Percentiles rank a stretch among this genome's conserved stretches.
phyloP scores from a whole-genome alignment of 2,113 vertebrate species.

The Platichthys flesus region DNA sequence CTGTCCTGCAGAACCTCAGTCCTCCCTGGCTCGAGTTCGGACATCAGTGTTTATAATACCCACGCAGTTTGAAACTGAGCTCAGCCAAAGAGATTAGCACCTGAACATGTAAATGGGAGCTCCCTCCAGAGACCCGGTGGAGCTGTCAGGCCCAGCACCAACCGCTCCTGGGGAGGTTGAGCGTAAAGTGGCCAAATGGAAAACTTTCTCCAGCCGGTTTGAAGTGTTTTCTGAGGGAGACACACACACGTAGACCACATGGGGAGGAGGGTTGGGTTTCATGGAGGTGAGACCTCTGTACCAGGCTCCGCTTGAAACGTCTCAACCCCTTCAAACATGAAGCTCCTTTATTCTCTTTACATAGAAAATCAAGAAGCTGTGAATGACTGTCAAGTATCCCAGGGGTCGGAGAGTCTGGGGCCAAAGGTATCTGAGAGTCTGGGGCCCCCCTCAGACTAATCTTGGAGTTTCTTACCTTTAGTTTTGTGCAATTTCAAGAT shows the following conservation, averaged over 20 bases:
- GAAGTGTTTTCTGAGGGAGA: constrained; percentile 29
- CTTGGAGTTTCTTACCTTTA: too few relatives aligned
- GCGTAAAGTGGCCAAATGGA: constrained; percentile 39
- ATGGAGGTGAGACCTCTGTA: constrained; percentile 34
- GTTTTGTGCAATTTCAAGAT: too few relatives aligned
- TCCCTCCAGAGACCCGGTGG: constrained; percentile 26
- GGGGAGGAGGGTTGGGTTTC: constrained; percentile 34
- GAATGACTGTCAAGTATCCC: neutral
- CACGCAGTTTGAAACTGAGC: constrained; percentile 27
- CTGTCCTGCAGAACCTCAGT: constrained; percentile 15
- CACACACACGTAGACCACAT: constrained; percentile 24
- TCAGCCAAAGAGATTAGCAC: constrained; percentile 42
- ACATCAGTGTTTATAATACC: constrained; percentile 30
- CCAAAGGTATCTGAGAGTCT: neutral
- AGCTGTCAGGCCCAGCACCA: constrained; percentile 54
- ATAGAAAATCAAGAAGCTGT: constrained; percentile 7
- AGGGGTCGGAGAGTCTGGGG: neutral
- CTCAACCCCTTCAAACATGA: constrained; percentile 31
- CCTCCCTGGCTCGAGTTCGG: neutral
- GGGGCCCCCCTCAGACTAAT: neutral
- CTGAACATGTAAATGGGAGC: constrained; percentile 41
- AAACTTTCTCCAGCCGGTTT: constrained; percentile 19
- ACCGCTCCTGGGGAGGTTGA: constrained; percentile 31
- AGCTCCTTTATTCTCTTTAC: constrained; percentile 35
- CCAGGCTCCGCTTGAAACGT: constrained; percentile 27